phyloP scores from a whole-genome alignment of 2,113 vertebrate species.

The Microtus richardsoni region DNA sequence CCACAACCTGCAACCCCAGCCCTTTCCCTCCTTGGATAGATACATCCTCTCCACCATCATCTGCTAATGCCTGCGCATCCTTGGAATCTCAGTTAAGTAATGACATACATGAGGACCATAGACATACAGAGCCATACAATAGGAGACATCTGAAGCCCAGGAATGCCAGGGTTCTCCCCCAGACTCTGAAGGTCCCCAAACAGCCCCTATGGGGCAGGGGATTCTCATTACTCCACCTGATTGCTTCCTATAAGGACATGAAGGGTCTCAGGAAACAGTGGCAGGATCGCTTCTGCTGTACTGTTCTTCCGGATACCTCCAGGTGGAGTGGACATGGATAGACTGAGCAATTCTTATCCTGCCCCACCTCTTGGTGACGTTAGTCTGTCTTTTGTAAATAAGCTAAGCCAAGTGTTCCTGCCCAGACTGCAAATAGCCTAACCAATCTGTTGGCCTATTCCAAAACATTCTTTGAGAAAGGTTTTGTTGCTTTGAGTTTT shows the following conservation, averaged over 20 bases:
- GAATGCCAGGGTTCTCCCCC: background rate
- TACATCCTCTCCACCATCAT: background rate
- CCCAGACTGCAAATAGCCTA: background rate
- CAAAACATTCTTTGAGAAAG: constrained; percentile 8
- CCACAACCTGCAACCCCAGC: background rate
- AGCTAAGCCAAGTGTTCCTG: constrained; percentile 3
- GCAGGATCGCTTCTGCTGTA: background rate
- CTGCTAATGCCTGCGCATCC: background rate
- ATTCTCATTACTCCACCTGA: background rate
- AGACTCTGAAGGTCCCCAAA: background rate
- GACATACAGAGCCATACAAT: background rate
- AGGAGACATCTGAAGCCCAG: background rate
- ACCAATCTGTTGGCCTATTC: background rate
- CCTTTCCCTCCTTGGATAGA: background rate
- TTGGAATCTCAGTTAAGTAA: background rate
- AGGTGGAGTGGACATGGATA: background rate
- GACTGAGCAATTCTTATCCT: background rate
- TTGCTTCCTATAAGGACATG: background rate
- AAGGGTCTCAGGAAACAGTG: background rate
- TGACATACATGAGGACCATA: background rate
- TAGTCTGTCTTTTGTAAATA: background rate
- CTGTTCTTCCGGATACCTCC: background rate
- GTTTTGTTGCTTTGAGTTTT: constrained; percentile 6
- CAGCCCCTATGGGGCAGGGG: accelerated
- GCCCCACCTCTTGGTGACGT: background rate